Evolutionary conservation across 2,888 invertebrate genomes (phyloP).

Genomic region (Hemistola chrysoprasaria): DNA sequence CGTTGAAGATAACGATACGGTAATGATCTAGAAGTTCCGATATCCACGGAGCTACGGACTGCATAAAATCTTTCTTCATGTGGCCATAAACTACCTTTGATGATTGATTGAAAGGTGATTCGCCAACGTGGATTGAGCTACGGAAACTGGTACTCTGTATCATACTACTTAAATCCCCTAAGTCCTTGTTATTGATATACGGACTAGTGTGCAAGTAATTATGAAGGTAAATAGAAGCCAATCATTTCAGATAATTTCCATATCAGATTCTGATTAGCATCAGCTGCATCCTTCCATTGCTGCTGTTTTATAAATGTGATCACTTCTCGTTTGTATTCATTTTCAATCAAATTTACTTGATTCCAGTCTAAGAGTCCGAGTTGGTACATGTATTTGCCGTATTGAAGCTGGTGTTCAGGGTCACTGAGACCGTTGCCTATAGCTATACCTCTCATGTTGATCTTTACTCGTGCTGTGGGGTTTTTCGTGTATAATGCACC

Average conservation of each 20-base stretch:
- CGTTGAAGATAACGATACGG: conserved; percentile 94
- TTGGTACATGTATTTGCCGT: conserved; percentile 91
- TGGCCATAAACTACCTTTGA: conserved; percentile 86
- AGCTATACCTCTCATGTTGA: conserved; percentile 87
- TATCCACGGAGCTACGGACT: conserved; percentile 89
- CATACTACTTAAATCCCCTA: conserved; percentile 82
- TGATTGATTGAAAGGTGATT: conserved; percentile 85
- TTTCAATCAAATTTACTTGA: conserved; percentile 82
- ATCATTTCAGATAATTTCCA: conserved; percentile 89
- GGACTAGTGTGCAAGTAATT: conserved; percentile 86
- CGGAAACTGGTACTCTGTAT: conserved; percentile 84
- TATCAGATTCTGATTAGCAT: conserved; percentile 87
- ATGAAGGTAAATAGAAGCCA: conserved; percentile 88
- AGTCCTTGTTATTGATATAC: conserved; percentile 76
- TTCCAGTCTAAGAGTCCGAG: conserved; percentile 87
- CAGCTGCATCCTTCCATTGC: conserved; percentile 86
- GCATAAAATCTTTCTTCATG: conserved; percentile 90
- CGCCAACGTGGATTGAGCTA: conserved; percentile 92
- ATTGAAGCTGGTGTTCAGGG: conserved; percentile 87
- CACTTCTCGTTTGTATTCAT: conserved; percentile 83
- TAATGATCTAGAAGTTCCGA: conserved; percentile 88
- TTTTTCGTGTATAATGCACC: too few relatives aligned
- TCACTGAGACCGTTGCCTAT: too few relatives aligned
- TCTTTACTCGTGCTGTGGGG: conserved; percentile 84
- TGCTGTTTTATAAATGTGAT: conserved; percentile 83